A percentile compares a stretch with the other conserved stretches of the same genome.
These are phyloP conservation scores for Patiria miniata DNA, from an alignment of 35 echinoderm and acorn worm species.

Conservation along the genomic window DNA sequence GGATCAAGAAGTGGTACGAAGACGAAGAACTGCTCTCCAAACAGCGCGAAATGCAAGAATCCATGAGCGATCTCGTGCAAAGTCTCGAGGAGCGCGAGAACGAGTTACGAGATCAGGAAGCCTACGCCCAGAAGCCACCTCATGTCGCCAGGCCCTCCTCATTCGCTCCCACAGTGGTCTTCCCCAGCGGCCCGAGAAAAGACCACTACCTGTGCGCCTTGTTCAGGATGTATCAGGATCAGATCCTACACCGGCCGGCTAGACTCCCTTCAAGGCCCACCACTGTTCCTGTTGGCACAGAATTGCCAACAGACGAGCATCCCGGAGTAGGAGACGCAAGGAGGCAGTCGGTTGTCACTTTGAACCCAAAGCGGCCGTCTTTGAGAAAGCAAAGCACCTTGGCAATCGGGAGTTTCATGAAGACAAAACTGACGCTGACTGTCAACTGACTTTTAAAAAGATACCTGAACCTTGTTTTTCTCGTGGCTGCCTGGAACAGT, in stretches of 20 bases:
- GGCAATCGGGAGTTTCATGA: background rate
- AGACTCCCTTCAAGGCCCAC: background rate
- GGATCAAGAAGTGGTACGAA: slow-evolving; percentile 36
- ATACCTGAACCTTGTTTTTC: too few species aligned
- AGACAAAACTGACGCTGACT: background rate
- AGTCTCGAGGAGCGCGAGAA: slow-evolving; percentile 59
- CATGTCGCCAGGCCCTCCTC: slow-evolving; percentile 7
- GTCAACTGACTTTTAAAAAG: background rate
- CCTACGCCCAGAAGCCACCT: slow-evolving; percentile 7
- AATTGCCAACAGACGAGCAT: background rate
- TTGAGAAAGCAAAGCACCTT: background rate
- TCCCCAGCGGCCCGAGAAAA: background rate
- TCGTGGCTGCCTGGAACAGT: too few species aligned
- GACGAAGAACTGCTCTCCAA: slow-evolving; percentile 47
- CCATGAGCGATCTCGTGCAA: slow-evolving; percentile 58
- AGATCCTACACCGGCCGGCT: slow-evolving; percentile 8
- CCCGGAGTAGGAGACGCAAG: background rate
- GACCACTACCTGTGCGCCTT: slow-evolving; percentile 32
- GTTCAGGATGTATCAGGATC: slow-evolving; percentile 47
- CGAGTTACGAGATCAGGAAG: slow-evolving; percentile 43
- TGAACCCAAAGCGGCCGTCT: background rate
- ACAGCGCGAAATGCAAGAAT: slow-evolving; percentile 47
- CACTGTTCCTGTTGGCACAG: background rate
- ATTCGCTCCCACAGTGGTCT: background rate
- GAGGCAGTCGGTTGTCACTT: background rate